Conservation (phyloP, 2,888 invertebrate species). For the Ectropis crepuscularia region DNA sequence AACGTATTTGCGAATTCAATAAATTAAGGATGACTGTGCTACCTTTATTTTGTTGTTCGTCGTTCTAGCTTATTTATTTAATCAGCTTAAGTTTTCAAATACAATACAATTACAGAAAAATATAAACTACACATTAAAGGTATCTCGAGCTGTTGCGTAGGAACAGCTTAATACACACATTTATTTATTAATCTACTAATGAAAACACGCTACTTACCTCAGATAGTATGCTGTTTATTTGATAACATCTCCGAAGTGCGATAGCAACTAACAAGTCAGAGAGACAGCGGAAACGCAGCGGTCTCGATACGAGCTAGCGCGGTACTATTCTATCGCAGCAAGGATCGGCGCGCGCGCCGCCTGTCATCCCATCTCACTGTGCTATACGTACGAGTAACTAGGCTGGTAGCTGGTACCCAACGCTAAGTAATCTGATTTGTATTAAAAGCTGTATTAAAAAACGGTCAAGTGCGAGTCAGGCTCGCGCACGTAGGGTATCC, state of each 20-base stretch:
- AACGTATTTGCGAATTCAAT: too few relatives aligned
- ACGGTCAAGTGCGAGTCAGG: too few relatives aligned
- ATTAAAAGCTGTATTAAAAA: too few relatives aligned
- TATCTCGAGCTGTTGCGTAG: too few relatives aligned
- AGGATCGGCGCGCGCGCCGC: slow-evolving; percentile 33
- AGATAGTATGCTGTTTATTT: slow-evolving; percentile 43
- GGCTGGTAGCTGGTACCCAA: slow-evolving; percentile 2
- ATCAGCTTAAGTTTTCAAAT: too few relatives aligned
- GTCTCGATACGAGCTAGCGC: slow-evolving; percentile 29
- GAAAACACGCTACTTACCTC: slow-evolving; percentile 47
- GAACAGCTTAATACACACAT: neutral
- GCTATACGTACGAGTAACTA: neutral
- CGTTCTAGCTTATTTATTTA: too few relatives aligned
- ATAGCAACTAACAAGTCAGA: slow-evolving; percentile 41
- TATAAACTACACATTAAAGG: too few relatives aligned
- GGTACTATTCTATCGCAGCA: slow-evolving; percentile 5
- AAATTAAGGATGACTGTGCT: too few relatives aligned
- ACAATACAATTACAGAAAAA: too few relatives aligned
- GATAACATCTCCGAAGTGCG: slow-evolving; percentile 46
- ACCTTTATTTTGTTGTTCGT: too few relatives aligned
- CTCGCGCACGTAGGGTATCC: too few relatives aligned
- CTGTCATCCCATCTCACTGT: slow-evolving; percentile 14
- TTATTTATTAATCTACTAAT: slow-evolving; percentile 13
- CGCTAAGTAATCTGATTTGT: too few relatives aligned
- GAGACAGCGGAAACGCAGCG: slow-evolving; percentile 44